Conservation (phyloP, 2,888 invertebrate species). For the Lithodes maja region DNA sequence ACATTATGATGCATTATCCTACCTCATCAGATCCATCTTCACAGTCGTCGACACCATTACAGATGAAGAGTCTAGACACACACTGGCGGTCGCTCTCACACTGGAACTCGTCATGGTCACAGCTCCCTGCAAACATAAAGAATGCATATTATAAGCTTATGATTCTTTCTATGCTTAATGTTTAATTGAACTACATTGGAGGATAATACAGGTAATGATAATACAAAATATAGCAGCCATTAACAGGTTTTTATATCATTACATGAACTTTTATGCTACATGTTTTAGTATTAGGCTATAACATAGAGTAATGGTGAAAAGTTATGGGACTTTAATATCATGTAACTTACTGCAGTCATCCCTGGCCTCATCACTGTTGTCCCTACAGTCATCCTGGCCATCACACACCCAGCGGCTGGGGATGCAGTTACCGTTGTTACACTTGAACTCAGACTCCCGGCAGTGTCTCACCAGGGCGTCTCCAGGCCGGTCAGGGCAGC, state of each 20-base stretch:
- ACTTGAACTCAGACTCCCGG: conserved; percentile 32
- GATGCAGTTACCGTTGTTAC: conserved; percentile 46
- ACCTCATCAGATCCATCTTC: conserved; percentile 72
- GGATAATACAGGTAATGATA: neutral
- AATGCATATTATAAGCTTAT: neutral
- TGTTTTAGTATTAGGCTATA: no score
- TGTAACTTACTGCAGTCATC: neutral
- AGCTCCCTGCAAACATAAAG: conserved; percentile 27
- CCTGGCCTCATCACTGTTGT: conserved; percentile 37
- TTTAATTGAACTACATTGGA: no score
- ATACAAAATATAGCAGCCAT: neutral
- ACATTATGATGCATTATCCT: neutral
- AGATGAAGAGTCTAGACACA: conserved; percentile 59
- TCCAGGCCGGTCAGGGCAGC: conserved; percentile 4
- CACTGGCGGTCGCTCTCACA: conserved; percentile 60
- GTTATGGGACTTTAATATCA: no score
- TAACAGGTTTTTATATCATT: no score
- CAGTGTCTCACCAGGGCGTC: neutral
- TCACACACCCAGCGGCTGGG: conserved; percentile 49
- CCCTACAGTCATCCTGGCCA: conserved; percentile 49
- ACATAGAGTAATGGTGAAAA: no score
- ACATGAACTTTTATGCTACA: no score
- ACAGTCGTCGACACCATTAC: conserved; percentile 72
- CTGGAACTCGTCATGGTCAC: conserved; percentile 49
- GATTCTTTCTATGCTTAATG: no score